A percentile compares a stretch with the other conserved stretches of the same genome.
Conservation (phyloP, 1,140 invertebrate genomes). For the Philopotamus ludificatus region DNA sequence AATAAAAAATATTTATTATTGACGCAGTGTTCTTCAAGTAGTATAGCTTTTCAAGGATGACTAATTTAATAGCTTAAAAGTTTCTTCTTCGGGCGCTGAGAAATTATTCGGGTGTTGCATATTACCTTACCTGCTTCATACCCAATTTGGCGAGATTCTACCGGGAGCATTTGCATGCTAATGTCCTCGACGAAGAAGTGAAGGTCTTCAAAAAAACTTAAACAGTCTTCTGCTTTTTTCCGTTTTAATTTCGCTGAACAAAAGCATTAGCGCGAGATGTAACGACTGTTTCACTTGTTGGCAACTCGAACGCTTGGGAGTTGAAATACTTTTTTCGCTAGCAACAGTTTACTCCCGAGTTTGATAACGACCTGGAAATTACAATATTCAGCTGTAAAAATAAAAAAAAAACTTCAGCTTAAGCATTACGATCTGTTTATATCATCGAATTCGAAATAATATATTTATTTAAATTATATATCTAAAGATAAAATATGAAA, state of each 20-base stretch:
- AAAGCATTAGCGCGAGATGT: slow-evolving; percentile 34
- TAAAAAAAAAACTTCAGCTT: too few species aligned
- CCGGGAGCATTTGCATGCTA: slow-evolving; percentile 38
- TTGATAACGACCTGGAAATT: slow-evolving; percentile 35
- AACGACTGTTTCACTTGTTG: slow-evolving; percentile 38
- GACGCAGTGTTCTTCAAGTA: slow-evolving; percentile 6
- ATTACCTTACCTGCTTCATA: slow-evolving; percentile 22
- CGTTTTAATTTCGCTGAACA: slow-evolving; percentile 33
- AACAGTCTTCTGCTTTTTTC: slow-evolving; percentile 7
- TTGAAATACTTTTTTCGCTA: slow-evolving; percentile 14
- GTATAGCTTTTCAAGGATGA: slow-evolving; percentile 33
- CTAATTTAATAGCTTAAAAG: slow-evolving; percentile 41
- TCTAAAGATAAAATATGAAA: too few species aligned
- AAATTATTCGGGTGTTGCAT: slow-evolving; percentile 29
- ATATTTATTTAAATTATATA: too few species aligned
- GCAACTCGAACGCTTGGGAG: slow-evolving; percentile 6
- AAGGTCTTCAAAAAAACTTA: slow-evolving; percentile 13
- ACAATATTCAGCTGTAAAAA: slow-evolving; percentile 25
- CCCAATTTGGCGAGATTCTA: slow-evolving; percentile 31
- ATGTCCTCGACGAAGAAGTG: slow-evolving; percentile 13
- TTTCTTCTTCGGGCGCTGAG: slow-evolving; percentile 33
- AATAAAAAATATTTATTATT: too few species aligned
- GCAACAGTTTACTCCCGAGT: slow-evolving; percentile 23
- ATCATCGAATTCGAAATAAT: too few species aligned
- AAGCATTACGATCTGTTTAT: too few species aligned